A percentile compares a stretch with the other conserved stretches of the same genome.
These are phyloP conservation scores for Cotesia glomerata DNA, from an alignment of 1,140 invertebrate species.

Conservation along the genomic window DNA sequence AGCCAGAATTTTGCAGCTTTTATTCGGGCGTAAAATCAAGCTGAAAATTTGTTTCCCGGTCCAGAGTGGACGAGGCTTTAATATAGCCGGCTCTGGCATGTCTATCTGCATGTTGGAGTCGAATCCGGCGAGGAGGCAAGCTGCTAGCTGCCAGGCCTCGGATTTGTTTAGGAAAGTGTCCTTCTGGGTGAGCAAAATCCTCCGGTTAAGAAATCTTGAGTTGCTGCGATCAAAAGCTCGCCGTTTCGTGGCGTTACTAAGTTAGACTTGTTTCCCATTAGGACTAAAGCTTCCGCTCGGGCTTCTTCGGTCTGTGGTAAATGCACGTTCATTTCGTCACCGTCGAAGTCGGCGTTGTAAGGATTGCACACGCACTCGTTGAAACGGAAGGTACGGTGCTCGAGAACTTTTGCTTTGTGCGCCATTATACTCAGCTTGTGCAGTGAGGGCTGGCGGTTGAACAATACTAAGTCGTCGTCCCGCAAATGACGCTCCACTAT, in stretches of 20 bases:
- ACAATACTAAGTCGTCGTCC: slow-evolving; percentile 95
- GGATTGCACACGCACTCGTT: slow-evolving; percentile 99
- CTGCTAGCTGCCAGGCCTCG: slow-evolving; percentile 77
- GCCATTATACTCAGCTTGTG: slow-evolving; percentile 99
- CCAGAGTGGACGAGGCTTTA: slow-evolving; percentile 91
- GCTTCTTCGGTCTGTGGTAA: slow-evolving; percentile 98
- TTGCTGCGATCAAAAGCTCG: slow-evolving; percentile 95
- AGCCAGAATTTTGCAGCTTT: slow-evolving; percentile 75
- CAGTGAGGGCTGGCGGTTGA: slow-evolving; percentile 97
- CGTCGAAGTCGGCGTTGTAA: slow-evolving; percentile 99
- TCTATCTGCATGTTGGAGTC: slow-evolving; percentile 77
- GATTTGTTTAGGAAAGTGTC: slow-evolving; percentile 88
- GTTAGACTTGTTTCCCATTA: slow-evolving; percentile 98
- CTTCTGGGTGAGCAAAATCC: slow-evolving; percentile 94
- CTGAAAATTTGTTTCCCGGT: slow-evolving; percentile 97
- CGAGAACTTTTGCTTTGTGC: slow-evolving; percentile 84
- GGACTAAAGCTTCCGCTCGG: slow-evolving; percentile 90
- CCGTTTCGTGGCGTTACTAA: slow-evolving; percentile 97
- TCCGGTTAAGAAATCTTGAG: slow-evolving; percentile 97
- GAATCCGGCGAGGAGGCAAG: slow-evolving; percentile 77
- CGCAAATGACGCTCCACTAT: slow-evolving; percentile 92
- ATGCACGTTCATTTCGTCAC: slow-evolving; percentile 99
- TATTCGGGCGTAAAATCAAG: slow-evolving; percentile 87
- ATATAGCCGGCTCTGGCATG: slow-evolving; percentile 88
- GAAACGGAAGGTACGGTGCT: slow-evolving; percentile 92